Evolutionary conservation across 2,888 invertebrate species (phyloP), one percentile per base, ranked within the genome.

Genomic region (Fragum fragum): DNA sequence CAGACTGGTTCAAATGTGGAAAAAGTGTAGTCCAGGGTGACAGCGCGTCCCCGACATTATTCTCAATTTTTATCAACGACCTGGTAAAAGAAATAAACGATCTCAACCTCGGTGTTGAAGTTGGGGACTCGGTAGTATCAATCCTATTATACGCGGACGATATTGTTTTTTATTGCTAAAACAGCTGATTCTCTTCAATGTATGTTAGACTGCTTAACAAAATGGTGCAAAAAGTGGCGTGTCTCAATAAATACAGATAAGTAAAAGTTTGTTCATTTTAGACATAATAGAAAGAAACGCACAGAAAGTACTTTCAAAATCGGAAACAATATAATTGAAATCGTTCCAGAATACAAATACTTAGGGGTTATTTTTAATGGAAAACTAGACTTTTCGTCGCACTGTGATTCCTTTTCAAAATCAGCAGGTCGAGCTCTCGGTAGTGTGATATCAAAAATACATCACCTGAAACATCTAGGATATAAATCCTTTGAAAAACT

Each of bases 101-200:
- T 32, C 66, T 78, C 55, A 68, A 57, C 32, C 66, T 66, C 7
- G 78, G 73, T 1, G 29, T 85, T 6, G 59, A 68, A 5, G 23
- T 76, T 0, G 76, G 47, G 16, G 76, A 76, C 3, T 47, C 5
- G 1, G 70, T 18, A 21, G 7, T 85, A 6, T 77, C 72, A 2
- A 59, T 76, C 1, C 52, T 81, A n/a, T 21, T 77, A 16, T 77
- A 77, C 61, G 81, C 81, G 16, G 73, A 81, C 32, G 76, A 73
- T 39, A 77, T 81, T 42, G 73, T 77, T 16, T 21, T n/a, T 76
- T 1, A 39, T 76, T 6, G 39, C 73, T 11, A 23, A 69, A 14
- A 28, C 61, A 16, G 81, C 76, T 55, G n/a, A 70, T 18, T 36
- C 73, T 1, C 39, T 81, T n/a, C 81, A 81, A 47, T 23, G n/a